Conservation (phyloP, 1,140 invertebrate species). For the Dreissena polymorpha region DNA sequence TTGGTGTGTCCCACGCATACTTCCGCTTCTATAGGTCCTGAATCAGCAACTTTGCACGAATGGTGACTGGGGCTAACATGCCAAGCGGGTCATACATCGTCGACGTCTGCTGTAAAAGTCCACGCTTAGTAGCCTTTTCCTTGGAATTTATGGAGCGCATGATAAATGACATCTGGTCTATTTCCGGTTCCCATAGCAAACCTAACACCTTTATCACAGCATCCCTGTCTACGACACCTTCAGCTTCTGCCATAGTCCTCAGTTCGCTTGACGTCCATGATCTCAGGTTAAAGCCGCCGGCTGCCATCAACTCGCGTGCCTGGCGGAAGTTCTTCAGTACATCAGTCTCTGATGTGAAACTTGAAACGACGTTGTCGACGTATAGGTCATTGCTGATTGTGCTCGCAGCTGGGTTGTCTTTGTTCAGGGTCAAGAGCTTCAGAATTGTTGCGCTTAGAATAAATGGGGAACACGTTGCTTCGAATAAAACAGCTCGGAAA, state of each 20-base stretch:
- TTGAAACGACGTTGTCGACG: constrained; percentile 29
- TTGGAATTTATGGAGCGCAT: not conserved
- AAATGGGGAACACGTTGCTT: constrained; percentile 15
- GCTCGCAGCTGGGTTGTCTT: not conserved
- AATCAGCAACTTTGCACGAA: constrained; percentile 8
- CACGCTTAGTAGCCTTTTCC: not conserved
- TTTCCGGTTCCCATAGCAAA: constrained; percentile 11
- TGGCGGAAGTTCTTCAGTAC: constrained; percentile 9
- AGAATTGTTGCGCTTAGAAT: constrained; percentile 13
- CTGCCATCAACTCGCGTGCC: not conserved
- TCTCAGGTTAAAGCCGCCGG: constrained; percentile 6
- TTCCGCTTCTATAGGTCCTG: constrained; percentile 19
- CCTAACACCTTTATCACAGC: not conserved
- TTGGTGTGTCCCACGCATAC: not conserved
- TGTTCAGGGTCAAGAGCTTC: not conserved
- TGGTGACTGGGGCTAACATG: not conserved
- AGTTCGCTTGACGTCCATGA: constrained; percentile 12
- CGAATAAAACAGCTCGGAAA: constrained; percentile 7
- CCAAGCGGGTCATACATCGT: constrained; percentile 8
- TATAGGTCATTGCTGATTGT: constrained; percentile 14
- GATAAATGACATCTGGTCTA: constrained; percentile 5
- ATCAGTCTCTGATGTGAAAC: constrained; percentile 9
- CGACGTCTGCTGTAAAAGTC: constrained; percentile 2
- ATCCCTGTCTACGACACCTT: not conserved
- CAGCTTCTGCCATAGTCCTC: not conserved